These are phyloP conservation scores for Pandemis corylana DNA, from an alignment of 2,888 invertebrate species.

Conservation along the genomic window DNA sequence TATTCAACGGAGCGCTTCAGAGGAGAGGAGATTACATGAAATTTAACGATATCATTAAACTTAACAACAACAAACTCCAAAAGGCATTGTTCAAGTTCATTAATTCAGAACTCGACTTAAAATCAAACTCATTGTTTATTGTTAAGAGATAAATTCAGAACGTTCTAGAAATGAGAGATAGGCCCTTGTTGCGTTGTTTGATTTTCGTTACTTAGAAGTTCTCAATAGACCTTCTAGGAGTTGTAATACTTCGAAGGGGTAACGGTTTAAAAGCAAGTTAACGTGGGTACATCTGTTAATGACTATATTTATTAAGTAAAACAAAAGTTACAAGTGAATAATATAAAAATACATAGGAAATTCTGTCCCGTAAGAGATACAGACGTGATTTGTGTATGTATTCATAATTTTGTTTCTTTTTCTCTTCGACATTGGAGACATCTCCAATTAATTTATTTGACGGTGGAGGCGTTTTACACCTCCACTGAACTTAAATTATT, in stretches of 20 bases:
- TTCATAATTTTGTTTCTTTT: too few species aligned
- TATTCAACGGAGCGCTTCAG: background rate
- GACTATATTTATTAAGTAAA: too few species aligned
- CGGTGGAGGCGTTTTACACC: too few species aligned
- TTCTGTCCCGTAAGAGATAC: too few species aligned
- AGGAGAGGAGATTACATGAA: background rate
- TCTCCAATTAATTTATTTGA: too few species aligned
- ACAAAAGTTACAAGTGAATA: too few species aligned
- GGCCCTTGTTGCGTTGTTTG: background rate
- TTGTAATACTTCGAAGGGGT: background rate
- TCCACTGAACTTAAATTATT: too few species aligned
- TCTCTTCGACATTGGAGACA: too few species aligned
- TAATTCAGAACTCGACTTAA: background rate
- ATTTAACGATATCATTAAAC: slow-evolving; percentile 7
- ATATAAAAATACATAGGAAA: too few species aligned
- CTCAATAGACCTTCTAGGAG: background rate
- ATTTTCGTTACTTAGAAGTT: background rate
- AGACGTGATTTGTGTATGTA: too few species aligned
- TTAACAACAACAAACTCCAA: background rate
- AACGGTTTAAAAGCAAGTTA: background rate
- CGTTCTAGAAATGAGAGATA: background rate
- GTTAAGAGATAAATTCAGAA: background rate
- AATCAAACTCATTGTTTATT: background rate
- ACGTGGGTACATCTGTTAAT: too few species aligned
- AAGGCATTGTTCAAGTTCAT: background rate